A percentile compares a stretch with the other conserved stretches of the same genome.
Evolutionary conservation across 2,113 vertebrate species (phyloP).

Genomic region (Eretmodus cyanostictus): DNA sequence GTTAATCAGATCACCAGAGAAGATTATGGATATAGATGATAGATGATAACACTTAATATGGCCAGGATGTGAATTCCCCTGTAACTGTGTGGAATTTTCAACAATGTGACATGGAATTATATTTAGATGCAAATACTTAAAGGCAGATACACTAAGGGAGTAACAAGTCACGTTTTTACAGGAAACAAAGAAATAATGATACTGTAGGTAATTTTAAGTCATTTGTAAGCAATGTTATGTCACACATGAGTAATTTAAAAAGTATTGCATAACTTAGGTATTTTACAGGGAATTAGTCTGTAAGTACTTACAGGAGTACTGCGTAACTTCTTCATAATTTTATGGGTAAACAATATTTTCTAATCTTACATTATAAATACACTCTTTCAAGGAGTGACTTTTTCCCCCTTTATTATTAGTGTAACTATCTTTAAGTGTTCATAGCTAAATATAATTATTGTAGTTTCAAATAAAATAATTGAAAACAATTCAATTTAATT

Average conservation of each 20-base stretch:
- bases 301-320: not conserved
- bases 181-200: not conserved
- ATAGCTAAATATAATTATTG: not conserved
- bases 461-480: not conserved
- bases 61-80: not conserved
- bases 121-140: not conserved
- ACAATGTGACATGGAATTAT: not conserved
- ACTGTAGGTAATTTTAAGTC: not conserved
- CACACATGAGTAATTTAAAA: not conserved
- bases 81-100: not conserved
- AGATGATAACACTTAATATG: not conserved
- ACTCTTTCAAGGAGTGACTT: not conserved
- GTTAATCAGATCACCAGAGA: not conserved
- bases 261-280: not conserved
- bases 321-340: not conserved
- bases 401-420: not conserved
- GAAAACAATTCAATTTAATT: not conserved
- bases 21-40: not conserved
- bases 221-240: not conserved
- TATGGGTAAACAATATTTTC: not conserved
- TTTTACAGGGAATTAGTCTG: not conserved
- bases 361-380: not conserved
- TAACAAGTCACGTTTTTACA: not conserved
- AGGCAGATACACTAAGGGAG: not conserved
- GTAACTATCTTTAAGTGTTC: not conserved